Base-by-base conservation (phyloP, 2,888 invertebrate species). In the Drosophila mayaguana region DNA sequence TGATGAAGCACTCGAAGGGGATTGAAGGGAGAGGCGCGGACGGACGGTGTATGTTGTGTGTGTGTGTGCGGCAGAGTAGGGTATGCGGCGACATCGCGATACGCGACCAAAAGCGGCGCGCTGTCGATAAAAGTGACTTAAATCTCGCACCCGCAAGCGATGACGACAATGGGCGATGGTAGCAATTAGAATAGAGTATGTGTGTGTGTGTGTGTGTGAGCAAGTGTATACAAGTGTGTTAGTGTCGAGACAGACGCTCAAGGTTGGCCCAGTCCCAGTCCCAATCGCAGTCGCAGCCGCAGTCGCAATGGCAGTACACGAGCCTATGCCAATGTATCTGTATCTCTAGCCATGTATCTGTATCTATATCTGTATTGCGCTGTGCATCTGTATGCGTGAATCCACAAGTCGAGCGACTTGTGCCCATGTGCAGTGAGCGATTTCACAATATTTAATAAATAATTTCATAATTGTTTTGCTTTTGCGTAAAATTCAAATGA, bases 381-480 rank as follows among this genome's bases (percentile, higher is more conserved):
- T 43, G 38, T 51, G 16, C 3, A 8, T 4, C 7, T 45, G 45
- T 48, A 48, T 62, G 14, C 22, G n/a, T 56, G 38, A 46, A 38
- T 34, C 70, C 55, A 72, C 56, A 57, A 48, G 36, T 22, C 16
- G 25, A 70, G 43, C 51, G 72, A 61, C 62, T 76, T 70, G 63
- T 66, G 65, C 70, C 70, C 75, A 72, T 81, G 86, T 82, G 78
- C 85, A 83, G 55, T 74, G 81, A 86, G 71, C 76, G 90, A 86
- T 84, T 90, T 85, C 90, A 87, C 85, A 89, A 87, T 81, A 88
- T 83, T 88, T 90, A 91, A 88, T 91, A 88, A 90, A 89, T 89
- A 89, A 89, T 91, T 82, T 90, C 88, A 83, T 91, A 89, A 89
- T 91, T 89, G 88, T 80, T 91, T 89, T 77, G 83, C 80, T 79